Base-by-base conservation (phyloP, 2,113 vertebrate genomes). In the Heterotilapia buettikoferi region DNA sequence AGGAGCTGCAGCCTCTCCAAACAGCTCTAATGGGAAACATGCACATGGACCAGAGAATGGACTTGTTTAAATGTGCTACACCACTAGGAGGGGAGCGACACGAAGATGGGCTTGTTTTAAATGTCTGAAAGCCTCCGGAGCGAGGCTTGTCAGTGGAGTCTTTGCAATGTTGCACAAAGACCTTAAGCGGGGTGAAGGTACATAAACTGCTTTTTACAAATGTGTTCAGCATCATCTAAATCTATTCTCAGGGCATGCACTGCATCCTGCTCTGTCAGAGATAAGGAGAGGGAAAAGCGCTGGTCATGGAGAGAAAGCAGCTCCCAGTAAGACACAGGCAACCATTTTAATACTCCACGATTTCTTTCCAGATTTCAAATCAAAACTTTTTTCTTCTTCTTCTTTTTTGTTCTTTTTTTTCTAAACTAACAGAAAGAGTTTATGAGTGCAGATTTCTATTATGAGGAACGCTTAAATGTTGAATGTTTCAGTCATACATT, bases 21-120 rank as follows among this genome's bases (percentile, higher is more conserved):
- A 94, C 93, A 94, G 90, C 88, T 47, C 88, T 96, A 94, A 95
- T 93, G 92, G 93, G 88, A 93, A 93, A 93, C 91, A 90, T 91
- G 90, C 91, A 92, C 90, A 88, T 33, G 82, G 89, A 90, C 84
- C 84, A 53, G 82, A 21, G 43, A 91, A 94, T 85, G 86, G 92
- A 94, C 93, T 94, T 92, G 90, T 93, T 95, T 92, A 92, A 92
- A 93, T 91, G 88, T 90, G 78, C 59, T 86, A 86, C 82, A 88
- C 47, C 76, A n/a, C 19, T 3, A 88, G 78, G 21, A 84, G 61
- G 73, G 43, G 61, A 80, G 40, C 79, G 71, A 93, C 84, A 83
- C 9, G 79, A 81, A 90, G 80, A 91, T 76, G 57, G 82, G 87
- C 84, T 90, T 83, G 82, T 91, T 93, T 92, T 81, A 90, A 93